Evolutionary conservation across 2,797 vertebrate species (phyloP).

Genomic region (Pelodytes ibericus): DNA sequence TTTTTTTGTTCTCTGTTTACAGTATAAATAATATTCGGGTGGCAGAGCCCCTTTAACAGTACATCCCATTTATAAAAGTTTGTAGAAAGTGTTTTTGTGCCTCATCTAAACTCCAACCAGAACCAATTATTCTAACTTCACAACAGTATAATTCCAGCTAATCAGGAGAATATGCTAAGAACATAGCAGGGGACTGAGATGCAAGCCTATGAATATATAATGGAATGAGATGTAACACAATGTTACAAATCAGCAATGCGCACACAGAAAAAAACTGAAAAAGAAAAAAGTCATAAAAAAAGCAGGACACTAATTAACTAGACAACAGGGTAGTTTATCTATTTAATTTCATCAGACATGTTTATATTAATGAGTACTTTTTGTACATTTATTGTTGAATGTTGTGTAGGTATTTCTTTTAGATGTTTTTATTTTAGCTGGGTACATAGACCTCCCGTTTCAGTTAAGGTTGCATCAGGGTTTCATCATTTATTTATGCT

Average conservation of each 20-base stretch:
- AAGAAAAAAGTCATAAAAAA: slow-evolving; percentile 13
- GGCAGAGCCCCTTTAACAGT: too few relatives aligned
- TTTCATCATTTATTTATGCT: too few relatives aligned
- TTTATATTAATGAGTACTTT: neutral
- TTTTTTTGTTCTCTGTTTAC: too few relatives aligned
- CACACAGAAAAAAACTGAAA: neutral
- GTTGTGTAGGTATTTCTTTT: too few relatives aligned
- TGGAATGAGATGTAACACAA: slow-evolving; percentile 28
- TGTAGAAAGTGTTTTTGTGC: too few relatives aligned
- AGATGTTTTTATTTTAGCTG: too few relatives aligned
- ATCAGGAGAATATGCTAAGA: slow-evolving; percentile 33
- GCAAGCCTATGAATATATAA: slow-evolving; percentile 42
- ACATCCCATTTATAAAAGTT: too few relatives aligned
- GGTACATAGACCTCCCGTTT: too few relatives aligned
- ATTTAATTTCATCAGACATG: neutral
- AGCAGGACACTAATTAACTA: slow-evolving; percentile 29
- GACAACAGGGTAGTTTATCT: slow-evolving; percentile 3
- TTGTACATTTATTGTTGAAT: too few relatives aligned
- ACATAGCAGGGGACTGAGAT: slow-evolving; percentile 33
- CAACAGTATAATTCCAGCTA: slow-evolving; percentile 22
- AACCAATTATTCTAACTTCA: slow-evolving; percentile 43
- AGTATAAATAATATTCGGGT: too few relatives aligned
- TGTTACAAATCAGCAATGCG: slow-evolving; percentile 25
- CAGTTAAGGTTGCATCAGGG: too few relatives aligned
- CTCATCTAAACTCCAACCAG: slow-evolving; percentile 21